These are phyloP conservation scores for Malurus melanocephalus DNA, from an alignment of 2,113 vertebrate genomes.

Conservation along the genomic window DNA sequence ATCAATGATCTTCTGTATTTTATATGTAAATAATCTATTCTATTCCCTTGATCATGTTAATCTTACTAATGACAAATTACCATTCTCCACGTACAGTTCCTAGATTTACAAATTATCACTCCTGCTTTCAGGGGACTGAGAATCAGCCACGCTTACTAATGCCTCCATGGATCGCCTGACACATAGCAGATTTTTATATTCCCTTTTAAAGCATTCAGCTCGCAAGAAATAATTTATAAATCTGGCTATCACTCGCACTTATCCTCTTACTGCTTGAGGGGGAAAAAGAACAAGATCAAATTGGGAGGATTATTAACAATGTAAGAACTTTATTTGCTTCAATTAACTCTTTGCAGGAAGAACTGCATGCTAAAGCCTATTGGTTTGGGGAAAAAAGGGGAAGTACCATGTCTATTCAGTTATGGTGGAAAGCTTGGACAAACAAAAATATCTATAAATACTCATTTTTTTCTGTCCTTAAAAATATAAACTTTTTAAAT, in stretches of 20 bases:
- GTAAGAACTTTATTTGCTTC: slow-evolving; percentile 72
- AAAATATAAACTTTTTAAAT: background rate
- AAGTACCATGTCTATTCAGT: background rate
- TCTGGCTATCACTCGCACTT: slow-evolving; percentile 67
- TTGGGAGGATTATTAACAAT: slow-evolving; percentile 76
- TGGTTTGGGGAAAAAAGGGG: background rate
- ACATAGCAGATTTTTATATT: slow-evolving; percentile 70
- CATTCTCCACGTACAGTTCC: slow-evolving; percentile 77
- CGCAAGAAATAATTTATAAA: slow-evolving; percentile 73
- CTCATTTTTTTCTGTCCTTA: background rate
- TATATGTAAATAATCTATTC: slow-evolving; percentile 81
- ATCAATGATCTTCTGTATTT: slow-evolving; percentile 74
- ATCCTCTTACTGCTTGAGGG: slow-evolving; percentile 64
- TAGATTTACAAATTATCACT: slow-evolving; percentile 81
- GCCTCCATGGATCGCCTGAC: slow-evolving; percentile 72
- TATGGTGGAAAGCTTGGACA: background rate
- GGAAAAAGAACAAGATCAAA: slow-evolving; percentile 68
- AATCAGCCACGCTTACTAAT: slow-evolving; percentile 75
- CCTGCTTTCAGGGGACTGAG: slow-evolving; percentile 71
- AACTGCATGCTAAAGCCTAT: background rate
- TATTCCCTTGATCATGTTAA: slow-evolving; percentile 80
- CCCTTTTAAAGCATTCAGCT: slow-evolving; percentile 73
- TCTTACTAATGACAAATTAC: slow-evolving; percentile 85
- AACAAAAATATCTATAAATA: background rate
- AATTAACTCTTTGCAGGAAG: slow-evolving; percentile 64